A percentile compares a stretch with the other conserved stretches of the same genome.
Evolutionary conservation across 2,888 invertebrate genomes (phyloP).

Genomic region (Aphrophora alni): DNA sequence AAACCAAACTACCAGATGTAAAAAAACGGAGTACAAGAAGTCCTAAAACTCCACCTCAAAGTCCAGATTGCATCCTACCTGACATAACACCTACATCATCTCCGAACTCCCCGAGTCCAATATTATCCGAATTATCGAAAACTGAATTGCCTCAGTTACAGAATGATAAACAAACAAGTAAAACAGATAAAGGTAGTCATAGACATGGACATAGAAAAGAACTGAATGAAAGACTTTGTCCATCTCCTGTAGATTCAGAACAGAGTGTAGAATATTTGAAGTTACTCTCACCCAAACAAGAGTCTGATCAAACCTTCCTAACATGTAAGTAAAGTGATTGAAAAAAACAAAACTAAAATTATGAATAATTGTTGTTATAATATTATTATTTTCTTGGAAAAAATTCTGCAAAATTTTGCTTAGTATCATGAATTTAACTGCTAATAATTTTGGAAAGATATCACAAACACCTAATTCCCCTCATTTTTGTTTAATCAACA

Average conservation of each 20-base stretch:
- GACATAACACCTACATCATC: slow-evolving; percentile 33
- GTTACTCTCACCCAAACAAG: not conserved
- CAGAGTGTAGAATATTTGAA: not conserved
- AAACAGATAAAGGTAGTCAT: not conserved
- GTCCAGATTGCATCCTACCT: slow-evolving; percentile 23
- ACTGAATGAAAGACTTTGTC: not conserved
- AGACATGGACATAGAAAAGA: not conserved
- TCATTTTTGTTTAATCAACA: too few relatives aligned
- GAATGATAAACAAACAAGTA: not conserved
- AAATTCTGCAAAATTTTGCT: too few relatives aligned
- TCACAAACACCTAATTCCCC: too few relatives aligned
- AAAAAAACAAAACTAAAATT: too few relatives aligned
- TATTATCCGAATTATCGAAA: slow-evolving; percentile 16
- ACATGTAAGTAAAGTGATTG: slow-evolving; percentile 15
- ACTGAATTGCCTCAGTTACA: slow-evolving; percentile 23
- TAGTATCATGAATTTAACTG: too few relatives aligned
- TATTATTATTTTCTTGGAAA: too few relatives aligned
- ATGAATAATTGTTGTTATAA: too few relatives aligned
- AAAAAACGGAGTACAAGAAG: not conserved
- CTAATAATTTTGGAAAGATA: too few relatives aligned
- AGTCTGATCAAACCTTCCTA: not conserved
- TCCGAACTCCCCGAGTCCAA: slow-evolving; percentile 14
- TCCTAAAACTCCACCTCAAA: slow-evolving; percentile 21
- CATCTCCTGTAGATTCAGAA: not conserved
- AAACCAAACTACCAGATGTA: slow-evolving; percentile 23